These are phyloP conservation scores for Petrocephalus schoutedeni DNA, from an alignment of 2,797 vertebrate species.

Conservation along the genomic window DNA sequence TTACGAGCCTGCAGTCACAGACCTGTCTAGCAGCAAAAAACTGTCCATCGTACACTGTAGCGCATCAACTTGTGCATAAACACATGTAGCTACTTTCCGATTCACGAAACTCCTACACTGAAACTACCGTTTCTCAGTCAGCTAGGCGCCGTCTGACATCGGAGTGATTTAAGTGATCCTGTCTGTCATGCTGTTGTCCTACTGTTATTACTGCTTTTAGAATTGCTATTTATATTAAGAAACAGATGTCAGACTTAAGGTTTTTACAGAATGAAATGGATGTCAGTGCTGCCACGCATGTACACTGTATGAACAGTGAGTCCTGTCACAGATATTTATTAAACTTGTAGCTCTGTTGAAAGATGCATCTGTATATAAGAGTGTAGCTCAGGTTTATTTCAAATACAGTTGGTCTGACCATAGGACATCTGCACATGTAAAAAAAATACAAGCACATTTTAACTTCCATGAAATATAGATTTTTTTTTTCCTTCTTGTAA, in stretches of 20 bases:
- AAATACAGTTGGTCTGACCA: constrained; percentile 54
- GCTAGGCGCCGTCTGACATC: constrained; percentile 56
- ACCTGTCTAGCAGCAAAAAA: constrained; percentile 40
- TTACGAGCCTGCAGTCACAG: constrained; percentile 35
- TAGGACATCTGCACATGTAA: constrained; percentile 77
- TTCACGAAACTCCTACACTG: constrained; percentile 60
- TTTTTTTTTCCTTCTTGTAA: constrained; percentile 74
- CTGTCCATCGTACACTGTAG: constrained; percentile 62
- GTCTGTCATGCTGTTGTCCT: constrained; percentile 42
- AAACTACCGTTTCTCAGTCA: constrained; percentile 64
- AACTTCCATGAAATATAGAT: constrained; percentile 65
- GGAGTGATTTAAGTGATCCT: constrained; percentile 52
- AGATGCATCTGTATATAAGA: constrained; percentile 66
- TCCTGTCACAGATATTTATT: constrained; percentile 62
- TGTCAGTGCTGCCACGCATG: constrained; percentile 79
- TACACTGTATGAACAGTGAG: constrained; percentile 71
- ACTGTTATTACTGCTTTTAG: constrained; percentile 57
- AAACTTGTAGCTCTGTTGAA: constrained; percentile 58
- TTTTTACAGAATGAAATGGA: constrained; percentile 44
- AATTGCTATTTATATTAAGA: constrained; percentile 44
- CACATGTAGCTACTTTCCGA: constrained; percentile 61
- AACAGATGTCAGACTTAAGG: constrained; percentile 58
- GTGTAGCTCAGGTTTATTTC: constrained; percentile 51
- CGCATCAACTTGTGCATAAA: constrained; percentile 66
- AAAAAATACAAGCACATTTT: constrained; percentile 65